Evolutionary conservation across 2,888 invertebrate genomes (phyloP).

Genomic region (Gandaritis pyraliata): DNA sequence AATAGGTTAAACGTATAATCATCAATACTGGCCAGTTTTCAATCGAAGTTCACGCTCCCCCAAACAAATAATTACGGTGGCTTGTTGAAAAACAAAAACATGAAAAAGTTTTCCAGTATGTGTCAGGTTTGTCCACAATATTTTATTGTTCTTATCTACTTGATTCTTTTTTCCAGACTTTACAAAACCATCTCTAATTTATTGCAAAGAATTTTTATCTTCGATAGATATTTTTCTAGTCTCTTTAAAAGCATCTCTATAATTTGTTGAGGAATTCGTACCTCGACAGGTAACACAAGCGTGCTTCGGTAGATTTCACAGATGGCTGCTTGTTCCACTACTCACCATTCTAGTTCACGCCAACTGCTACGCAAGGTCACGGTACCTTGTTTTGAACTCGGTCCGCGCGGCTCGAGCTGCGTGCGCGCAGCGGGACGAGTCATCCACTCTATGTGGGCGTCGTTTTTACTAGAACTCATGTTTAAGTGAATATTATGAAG

Average conservation of each 20-base stretch:
- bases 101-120: not conserved
- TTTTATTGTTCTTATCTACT: not conserved
- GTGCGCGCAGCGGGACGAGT: no score
- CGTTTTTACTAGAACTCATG: no score
- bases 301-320: slow-evolving; percentile 56
- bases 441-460: no score
- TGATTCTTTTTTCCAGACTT: not conserved
- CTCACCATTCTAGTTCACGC: not conserved
- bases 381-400: no score
- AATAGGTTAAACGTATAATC: not conserved
- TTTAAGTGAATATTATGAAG: no score
- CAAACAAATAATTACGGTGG: not conserved
- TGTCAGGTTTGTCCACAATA: not conserved
- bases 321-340: slow-evolving; percentile 49
- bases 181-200: no score
- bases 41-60: not conserved
- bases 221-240: no score
- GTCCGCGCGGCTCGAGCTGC: no score
- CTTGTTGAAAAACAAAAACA: not conserved
- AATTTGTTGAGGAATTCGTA: slow-evolving; percentile 7
- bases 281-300: slow-evolving; percentile 32
- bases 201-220: no score
- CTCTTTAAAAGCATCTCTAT: slow-evolving; percentile 1
- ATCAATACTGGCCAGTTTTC: not conserved
- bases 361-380: not conserved